Conservation (phyloP, 2,888 invertebrate genomes). For the Philonicus albiceps region DNA sequence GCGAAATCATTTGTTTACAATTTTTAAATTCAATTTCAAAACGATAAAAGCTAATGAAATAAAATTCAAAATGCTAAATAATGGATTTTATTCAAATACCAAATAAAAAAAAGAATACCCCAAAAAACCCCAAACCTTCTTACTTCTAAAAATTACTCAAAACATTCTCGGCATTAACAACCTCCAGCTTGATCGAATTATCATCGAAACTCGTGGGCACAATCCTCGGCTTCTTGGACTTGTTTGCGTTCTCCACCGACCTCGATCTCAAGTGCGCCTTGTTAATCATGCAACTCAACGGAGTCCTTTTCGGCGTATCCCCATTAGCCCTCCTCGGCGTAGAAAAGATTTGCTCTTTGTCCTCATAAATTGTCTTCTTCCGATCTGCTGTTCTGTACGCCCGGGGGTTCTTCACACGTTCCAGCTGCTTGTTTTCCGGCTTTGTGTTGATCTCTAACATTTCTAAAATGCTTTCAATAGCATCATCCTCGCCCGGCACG, state of each 20-base stretch:
- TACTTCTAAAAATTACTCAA: background rate
- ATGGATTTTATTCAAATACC: background rate
- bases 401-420: conserved; percentile 32
- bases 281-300: conserved; percentile 46
- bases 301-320: conserved; percentile 38
- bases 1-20: background rate
- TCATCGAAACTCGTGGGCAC: conserved; percentile 41
- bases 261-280: conserved; percentile 44
- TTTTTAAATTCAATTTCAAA: background rate
- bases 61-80: background rate
- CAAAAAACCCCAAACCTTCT: background rate
- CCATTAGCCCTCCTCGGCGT: conserved; percentile 23
- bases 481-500: background rate
- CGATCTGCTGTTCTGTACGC: background rate
- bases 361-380: conserved; percentile 41
- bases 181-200: conserved; percentile 26
- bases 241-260: conserved; percentile 41
- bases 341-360: conserved; percentile 13
- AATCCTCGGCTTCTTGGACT: conserved; percentile 1
- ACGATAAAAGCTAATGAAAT: background rate
- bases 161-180: background rate
- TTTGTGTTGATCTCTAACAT: conserved; percentile 26
- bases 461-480: conserved; percentile 27
- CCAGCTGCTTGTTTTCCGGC: background rate
- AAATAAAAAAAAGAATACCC: background rate